Evolutionary conservation across 2,113 vertebrate genomes (phyloP).

Genomic region (Romanogobio albipinnatus): DNA sequence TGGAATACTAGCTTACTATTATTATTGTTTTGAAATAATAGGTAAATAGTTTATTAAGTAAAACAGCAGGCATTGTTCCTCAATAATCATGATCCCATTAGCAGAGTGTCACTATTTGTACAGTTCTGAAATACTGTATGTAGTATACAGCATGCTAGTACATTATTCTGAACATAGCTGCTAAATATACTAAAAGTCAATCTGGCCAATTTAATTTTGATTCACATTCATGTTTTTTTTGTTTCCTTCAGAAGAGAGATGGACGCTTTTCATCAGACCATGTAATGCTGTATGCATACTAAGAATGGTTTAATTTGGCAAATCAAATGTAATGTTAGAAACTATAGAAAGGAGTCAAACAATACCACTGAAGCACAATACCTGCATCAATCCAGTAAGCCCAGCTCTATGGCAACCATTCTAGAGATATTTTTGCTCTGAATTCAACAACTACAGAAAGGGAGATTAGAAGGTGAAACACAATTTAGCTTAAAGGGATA

Average conservation of each 20-base stretch:
- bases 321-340: not conserved
- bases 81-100: not conserved
- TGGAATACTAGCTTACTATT: not conserved
- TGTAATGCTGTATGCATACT: conserved; percentile 64
- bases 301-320: conserved; percentile 68
- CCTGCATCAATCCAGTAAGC: not conserved
- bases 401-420: conserved; percentile 1
- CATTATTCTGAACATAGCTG: no score
- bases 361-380: not conserved
- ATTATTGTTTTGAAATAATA: no score
- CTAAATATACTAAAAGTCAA: not conserved
- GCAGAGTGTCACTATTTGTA: no score
- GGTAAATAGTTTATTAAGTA: not conserved
- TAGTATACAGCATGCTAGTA: no score
- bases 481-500: not conserved
- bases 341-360: not conserved
- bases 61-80: not conserved
- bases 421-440: conserved; percentile 22
- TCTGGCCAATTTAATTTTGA: conserved; percentile 21
- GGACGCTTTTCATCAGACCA: conserved; percentile 67
- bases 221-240: conserved; percentile 17
- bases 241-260: conserved; percentile 34
- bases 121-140: no score
- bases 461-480: not conserved
- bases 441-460: not conserved